Conservation (phyloP, 2,797 vertebrate species). For the Tinamus major region DNA sequence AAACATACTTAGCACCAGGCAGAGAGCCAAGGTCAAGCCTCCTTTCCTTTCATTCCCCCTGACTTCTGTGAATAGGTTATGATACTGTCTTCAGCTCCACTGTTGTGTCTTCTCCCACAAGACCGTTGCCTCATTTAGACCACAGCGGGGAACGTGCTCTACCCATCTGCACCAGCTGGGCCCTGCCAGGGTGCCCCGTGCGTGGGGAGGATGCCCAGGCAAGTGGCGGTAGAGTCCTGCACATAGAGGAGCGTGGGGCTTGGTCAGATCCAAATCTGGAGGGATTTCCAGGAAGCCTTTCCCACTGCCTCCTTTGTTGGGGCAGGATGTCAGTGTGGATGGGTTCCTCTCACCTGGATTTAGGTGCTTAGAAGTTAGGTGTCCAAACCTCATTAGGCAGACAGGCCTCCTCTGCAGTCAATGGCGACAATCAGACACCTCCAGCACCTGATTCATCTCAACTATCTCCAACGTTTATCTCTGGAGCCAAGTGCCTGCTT, state of each 20-base stretch:
- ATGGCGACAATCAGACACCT: slow-evolving; percentile 59
- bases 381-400: slow-evolving; percentile 26
- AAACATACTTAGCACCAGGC: not conserved
- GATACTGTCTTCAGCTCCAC: not conserved
- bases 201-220: rapidly evolving
- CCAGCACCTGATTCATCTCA: slow-evolving; percentile 24
- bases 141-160: not conserved
- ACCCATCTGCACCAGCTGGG: slow-evolving; percentile 45
- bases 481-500: not conserved
- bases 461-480: slow-evolving; percentile 54
- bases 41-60: not conserved
- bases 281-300: slow-evolving; percentile 1
- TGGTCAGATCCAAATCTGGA: not conserved
- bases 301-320: not conserved
- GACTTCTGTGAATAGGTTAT: not conserved
- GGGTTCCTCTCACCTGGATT: slow-evolving; percentile 1
- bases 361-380: slow-evolving; percentile 39
- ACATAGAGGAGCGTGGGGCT: not conserved
- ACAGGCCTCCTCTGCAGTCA: slow-evolving; percentile 25
- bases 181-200: not conserved
- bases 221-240: not conserved
- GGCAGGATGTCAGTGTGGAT: rapidly evolving
- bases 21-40: slow-evolving; percentile 41
- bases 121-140: slow-evolving; percentile 35
- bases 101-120: slow-evolving; percentile 40